Conservation (phyloP, 2,797 vertebrate genomes). For the Sebastes cheni region DNA sequence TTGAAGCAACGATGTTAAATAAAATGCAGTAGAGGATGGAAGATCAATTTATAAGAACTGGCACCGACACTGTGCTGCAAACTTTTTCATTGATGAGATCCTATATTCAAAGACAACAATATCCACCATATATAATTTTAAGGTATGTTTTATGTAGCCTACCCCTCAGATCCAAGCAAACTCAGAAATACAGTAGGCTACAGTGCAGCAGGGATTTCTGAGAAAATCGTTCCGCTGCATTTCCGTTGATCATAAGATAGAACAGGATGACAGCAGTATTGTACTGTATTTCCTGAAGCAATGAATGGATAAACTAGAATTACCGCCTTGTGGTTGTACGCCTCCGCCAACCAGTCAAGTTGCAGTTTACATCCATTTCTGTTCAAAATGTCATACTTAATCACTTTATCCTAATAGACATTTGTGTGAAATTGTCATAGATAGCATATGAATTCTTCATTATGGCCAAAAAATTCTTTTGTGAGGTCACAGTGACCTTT, state of each 20-base stretch:
- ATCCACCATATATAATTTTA: neutral
- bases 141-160: neutral
- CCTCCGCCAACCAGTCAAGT: neutral
- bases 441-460: neutral
- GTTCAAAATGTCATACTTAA: neutral
- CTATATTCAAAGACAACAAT: neutral
- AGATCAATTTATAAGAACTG: neutral
- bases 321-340: no score
- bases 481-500: neutral
- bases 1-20: neutral
- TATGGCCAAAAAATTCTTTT: fast-evolving
- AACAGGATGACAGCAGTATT: neutral
- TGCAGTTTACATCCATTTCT: neutral
- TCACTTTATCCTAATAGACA: neutral
- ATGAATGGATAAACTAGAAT: neutral
- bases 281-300: neutral
- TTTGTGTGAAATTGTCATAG: neutral
- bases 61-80: neutral
- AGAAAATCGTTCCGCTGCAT: no score
- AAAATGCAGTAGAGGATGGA: neutral
- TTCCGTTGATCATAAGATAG: neutral
- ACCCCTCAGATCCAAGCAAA: neutral
- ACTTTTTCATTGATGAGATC: neutral
- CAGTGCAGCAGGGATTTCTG: neutral
- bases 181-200: neutral